These are phyloP conservation scores for Heteractis magnifica DNA, from an alignment of 92 coral and sea anemone species.

Conservation along the genomic window DNA sequence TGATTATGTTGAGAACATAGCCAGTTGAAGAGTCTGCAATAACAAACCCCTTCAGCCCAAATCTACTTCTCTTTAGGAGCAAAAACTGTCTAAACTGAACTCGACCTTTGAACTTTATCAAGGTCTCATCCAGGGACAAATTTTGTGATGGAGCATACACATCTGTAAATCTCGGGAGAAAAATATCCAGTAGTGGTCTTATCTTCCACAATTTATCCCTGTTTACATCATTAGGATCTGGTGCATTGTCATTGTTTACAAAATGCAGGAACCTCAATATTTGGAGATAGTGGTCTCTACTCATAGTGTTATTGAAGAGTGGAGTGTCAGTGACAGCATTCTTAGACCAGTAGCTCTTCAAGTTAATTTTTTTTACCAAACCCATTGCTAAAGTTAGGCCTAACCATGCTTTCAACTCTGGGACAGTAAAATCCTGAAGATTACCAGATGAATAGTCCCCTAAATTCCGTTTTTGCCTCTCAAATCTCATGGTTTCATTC, in stretches of 20 bases:
- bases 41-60: constrained; percentile 59
- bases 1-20: background rate
- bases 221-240: constrained; percentile 44
- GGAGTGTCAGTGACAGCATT: constrained; percentile 44
- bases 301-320: constrained; percentile 38
- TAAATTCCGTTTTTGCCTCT: constrained; percentile 43
- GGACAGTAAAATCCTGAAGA: constrained; percentile 30
- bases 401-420: constrained; percentile 47
- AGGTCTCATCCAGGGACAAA: constrained; percentile 55
- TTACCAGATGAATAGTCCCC: constrained; percentile 18
- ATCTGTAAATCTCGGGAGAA: constrained; percentile 29
- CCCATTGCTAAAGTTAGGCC: constrained; percentile 57
- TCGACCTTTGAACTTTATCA: constrained; percentile 54
- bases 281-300: constrained; percentile 33
- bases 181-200: constrained; percentile 29
- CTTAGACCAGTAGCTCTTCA: constrained; percentile 43
- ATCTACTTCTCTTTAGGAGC: constrained; percentile 46
- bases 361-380: constrained; percentile 31
- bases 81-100: constrained; percentile 55
- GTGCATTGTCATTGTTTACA: constrained; percentile 47
- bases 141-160: constrained; percentile 53
- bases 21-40: constrained; percentile 40
- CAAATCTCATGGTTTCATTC: constrained; percentile 39
- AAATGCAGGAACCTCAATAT: constrained; percentile 40
- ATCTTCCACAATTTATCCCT: constrained; percentile 47